Evolutionary conservation across 2,888 invertebrate genomes (phyloP), one percentile per base, ranked within the genome.

Genomic region (Cerceris ruficornis): DNA sequence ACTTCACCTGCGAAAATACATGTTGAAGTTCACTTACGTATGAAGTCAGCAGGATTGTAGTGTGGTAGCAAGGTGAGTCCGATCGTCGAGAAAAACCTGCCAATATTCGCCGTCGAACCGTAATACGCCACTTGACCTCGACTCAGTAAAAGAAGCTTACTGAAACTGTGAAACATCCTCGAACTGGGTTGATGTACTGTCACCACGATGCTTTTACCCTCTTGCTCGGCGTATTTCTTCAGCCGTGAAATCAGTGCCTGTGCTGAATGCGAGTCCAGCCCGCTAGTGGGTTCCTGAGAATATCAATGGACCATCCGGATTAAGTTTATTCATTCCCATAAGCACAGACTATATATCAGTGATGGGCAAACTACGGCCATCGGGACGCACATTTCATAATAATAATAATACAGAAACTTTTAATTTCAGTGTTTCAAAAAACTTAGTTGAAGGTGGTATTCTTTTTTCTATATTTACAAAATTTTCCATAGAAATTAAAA

Each of bases 11-110:
- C 28, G 28, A 28, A 28, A 28, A 28, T 28, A 28, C 11, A 46
- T 6, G 9, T 1, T 46, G 46, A 46, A 11, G 9, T 46, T 46
- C 14, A 94, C 95, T 95, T 93, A 96, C 96, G 92, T 89, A 96
- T 95, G 90, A 96, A 96, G 91, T 97, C 97, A n/a, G 97, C 97
- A 62, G 96, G 96, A 93, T 97, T 97, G 90, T 96, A 97, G 90
- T 96, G 95, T 6, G 95, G 95, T 90, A 95, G 94, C 84, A 96
- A 95, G 78, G 94, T 94, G 75, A 96, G 93, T 69, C 96, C 96
- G 75, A 96, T 94, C 76, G 93, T 94, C 84, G 94, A 94, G 90
- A 97, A 97, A 90, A 96, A 96, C 84, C 95, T 94, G 55, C 96
- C 95, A 69, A 96, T 95, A 90, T 95, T 95, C 81, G 94, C 93